Base-by-base conservation (phyloP, 2,888 invertebrate species). In the Perizoma flavofasciatum region DNA sequence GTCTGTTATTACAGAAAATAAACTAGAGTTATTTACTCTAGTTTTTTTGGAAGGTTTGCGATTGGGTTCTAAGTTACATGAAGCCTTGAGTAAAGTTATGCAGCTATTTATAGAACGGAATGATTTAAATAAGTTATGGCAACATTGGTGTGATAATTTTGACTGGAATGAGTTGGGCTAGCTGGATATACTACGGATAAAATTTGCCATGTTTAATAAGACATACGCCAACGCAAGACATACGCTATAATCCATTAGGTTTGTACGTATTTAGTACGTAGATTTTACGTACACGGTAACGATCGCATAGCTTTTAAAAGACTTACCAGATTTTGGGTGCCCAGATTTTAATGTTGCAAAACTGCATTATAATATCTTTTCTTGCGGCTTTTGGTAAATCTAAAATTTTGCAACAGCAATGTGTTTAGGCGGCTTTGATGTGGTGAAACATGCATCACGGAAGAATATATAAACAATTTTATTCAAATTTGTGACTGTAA, bases 151-250 rank as follows among this genome's bases (percentile, higher is more conserved):
- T 0, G 50, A 40, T 56, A 40, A 6, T 39, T 37, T 55, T 54
- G 40, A 9, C 6, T 40, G 37, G 37, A 48, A 45, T 41, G n/a
- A 22, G 11, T 22, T 11, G 22, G 48, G 2, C 0, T 5, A 32
- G 51, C 52, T 59, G 61, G 49, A 59, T 61, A 63, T 63, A 46
- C 52, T 51, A 57, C 60, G 64, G 66, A 59, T 66, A 45, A 55
- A 50, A 52, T 41, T 51, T 5, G 10, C 54, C 37, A 11, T 48
- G 10, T 37, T 54, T 53, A 37, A 44, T 22, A 40, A 50, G 40
- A 50, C 11, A 49, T 49, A 49, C 5, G 54, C 50, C 61, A 52
- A 59, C 54, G n/a, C n/a, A n/a, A n/a, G n/a, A n/a, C n/a, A 35
- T 37, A 37, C 1, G 1, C 43, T 52, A 48, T 48, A 44, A 44